These are phyloP conservation scores for Heliconius melpomene DNA, from an alignment of 1,140 invertebrate genomes.

Conservation along the genomic window DNA sequence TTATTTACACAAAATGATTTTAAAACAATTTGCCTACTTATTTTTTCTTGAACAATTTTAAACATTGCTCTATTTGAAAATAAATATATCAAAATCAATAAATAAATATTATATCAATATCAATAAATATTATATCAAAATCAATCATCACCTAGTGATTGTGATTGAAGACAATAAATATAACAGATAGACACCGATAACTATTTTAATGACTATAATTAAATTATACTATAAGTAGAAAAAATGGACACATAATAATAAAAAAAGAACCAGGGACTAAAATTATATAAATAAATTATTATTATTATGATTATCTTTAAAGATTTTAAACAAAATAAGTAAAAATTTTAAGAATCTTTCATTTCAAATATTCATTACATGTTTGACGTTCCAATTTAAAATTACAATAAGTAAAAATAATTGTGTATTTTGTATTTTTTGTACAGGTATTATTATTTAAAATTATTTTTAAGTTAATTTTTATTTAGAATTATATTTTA, in stretches of 20 bases:
- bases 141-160: neutral
- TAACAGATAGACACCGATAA: neutral
- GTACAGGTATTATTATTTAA: slow-evolving; percentile 11
- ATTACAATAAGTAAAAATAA: neutral
- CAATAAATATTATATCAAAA: neutral
- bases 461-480: neutral
- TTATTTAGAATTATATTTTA: neutral
- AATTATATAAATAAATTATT: too few species aligned
- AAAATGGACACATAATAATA: neutral
- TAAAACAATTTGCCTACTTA: too few species aligned
- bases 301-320: too few species aligned
- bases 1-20: too few species aligned
- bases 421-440: neutral
- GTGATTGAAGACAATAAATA: slow-evolving; percentile 7
- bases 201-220: neutral
- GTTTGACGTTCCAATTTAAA: neutral
- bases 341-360: neutral
- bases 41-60: neutral
- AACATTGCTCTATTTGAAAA: neutral
- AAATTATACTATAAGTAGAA: neutral
- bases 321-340: too few species aligned
- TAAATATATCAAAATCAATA: neutral
- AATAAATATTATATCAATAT: neutral
- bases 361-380: neutral
- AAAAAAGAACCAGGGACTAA: too few species aligned